phyloP scores from a whole-genome alignment of 2,888 invertebrate species.

The Brassicogethes aeneus region DNA sequence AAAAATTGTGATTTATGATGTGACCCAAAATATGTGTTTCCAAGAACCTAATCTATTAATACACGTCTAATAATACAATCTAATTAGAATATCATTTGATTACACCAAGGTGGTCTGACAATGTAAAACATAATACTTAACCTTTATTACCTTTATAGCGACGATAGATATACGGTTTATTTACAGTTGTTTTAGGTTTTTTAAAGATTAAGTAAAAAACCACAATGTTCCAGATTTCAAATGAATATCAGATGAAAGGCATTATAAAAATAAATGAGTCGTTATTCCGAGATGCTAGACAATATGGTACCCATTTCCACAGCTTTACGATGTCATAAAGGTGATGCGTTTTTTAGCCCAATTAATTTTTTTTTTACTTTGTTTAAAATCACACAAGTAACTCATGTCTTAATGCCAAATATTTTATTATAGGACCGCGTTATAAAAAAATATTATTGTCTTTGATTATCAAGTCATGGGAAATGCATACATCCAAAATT shows the following conservation, averaged over 20 bases:
- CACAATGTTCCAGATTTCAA: background rate
- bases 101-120: background rate
- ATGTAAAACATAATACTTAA: too few species aligned
- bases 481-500: conserved; percentile 14
- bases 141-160: too few species aligned
- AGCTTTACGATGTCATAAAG: conserved; percentile 7
- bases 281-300: conserved; percentile 1
- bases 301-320: conserved; percentile 7
- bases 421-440: too few species aligned
- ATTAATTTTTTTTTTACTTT: background rate
- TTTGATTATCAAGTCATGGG: conserved; percentile 14
- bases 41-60: too few species aligned
- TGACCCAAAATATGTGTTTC: too few species aligned
- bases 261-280: conserved; percentile 6
- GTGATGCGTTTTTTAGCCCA: conserved; percentile 3
- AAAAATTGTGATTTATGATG: too few species aligned
- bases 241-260: conserved; percentile 4
- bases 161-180: too few species aligned
- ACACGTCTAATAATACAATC: background rate
- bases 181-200: background rate
- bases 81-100: background rate
- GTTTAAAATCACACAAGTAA: too few species aligned
- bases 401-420: too few species aligned
- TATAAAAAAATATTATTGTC: background rate
- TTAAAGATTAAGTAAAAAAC: conserved; percentile 1